A percentile compares a stretch with the other conserved stretches of the same genome.
Evolutionary conservation across 2,113 vertebrate genomes (phyloP).

Genomic region (Psettodes erumei): DNA sequence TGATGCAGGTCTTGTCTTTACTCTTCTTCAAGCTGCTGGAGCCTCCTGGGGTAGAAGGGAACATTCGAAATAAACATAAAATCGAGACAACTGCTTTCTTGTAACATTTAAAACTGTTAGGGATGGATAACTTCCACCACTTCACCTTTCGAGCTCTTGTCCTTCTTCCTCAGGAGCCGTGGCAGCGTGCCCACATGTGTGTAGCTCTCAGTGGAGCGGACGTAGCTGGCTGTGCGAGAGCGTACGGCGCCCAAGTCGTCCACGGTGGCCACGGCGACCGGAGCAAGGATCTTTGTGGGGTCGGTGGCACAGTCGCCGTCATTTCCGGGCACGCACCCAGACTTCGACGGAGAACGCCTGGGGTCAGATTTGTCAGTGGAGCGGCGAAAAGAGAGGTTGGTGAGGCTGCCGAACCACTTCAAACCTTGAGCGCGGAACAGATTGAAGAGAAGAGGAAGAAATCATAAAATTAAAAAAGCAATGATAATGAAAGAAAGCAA

Average conservation of each 20-base stretch:
- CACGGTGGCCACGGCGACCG: constrained; percentile 69
- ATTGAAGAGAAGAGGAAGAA: not conserved
- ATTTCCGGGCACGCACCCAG: not conserved
- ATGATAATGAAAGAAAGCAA: too few relatives aligned
- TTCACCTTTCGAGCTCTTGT: constrained; percentile 63
- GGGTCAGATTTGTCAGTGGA: constrained; percentile 74
- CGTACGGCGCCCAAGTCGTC: constrained; percentile 86
- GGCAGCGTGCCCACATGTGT: constrained; percentile 96
- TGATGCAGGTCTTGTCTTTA: constrained; percentile 63
- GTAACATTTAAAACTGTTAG: not conserved
- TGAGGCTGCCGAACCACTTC: constrained; percentile 91
- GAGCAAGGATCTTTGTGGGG: constrained; percentile 6
- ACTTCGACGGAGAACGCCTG: constrained; percentile 30
- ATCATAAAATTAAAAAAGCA: not conserved
- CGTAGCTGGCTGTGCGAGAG: constrained; percentile 85
- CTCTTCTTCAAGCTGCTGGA: constrained; percentile 51
- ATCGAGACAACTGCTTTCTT: not conserved
- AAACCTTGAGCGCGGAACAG: constrained; percentile 73
- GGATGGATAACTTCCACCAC: too few relatives aligned
- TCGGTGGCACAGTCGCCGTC: not conserved
- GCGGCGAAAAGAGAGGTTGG: constrained; percentile 84
- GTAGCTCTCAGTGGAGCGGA: constrained; percentile 91
- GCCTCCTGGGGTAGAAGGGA: constrained; percentile 3
- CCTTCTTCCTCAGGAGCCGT: constrained; percentile 68
- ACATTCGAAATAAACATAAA: not conserved